These are phyloP conservation scores for Neoaliturus tenellus DNA, from an alignment of 2,888 invertebrate genomes.

Conservation along the genomic window DNA sequence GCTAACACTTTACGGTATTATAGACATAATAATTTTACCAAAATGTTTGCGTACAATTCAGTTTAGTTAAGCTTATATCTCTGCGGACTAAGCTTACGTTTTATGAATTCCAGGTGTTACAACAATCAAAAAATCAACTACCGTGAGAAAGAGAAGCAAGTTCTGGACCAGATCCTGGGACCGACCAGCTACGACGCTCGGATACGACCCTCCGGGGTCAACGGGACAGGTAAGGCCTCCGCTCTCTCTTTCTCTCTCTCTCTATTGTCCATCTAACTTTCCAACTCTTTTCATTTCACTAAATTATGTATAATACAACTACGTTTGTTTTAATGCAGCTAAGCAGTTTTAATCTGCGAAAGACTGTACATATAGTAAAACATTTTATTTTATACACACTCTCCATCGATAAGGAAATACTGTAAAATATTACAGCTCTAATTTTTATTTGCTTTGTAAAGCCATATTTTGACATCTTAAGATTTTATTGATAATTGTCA, in stretches of 20 bases:
- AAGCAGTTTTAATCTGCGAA: background rate
- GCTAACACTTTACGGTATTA: no score
- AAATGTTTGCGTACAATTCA: no score
- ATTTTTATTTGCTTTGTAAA: background rate
- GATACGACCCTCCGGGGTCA: constrained; percentile 94
- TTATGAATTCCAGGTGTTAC: constrained; percentile 68
- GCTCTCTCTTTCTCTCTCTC: no score
- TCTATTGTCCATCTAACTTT: background rate
- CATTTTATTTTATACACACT: background rate
- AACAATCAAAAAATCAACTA: constrained; percentile 91
- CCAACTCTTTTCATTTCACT: background rate
- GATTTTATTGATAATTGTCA: no score
- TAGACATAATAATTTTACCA: no score
- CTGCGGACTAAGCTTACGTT: no score
- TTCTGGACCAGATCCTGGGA: constrained; percentile 94
- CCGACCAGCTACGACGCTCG: constrained; percentile 94
- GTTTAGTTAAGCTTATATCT: no score
- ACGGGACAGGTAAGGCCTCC: constrained; percentile 88
- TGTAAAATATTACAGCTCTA: background rate
- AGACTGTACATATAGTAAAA: background rate
- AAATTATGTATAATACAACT: background rate
- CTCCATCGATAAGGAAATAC: background rate
- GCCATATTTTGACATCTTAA: background rate
- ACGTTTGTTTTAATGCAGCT: background rate
- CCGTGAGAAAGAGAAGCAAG: constrained; percentile 96